These are phyloP conservation scores for Heliocidaris tuberculata DNA, from an alignment of 35 echinoderm and acorn worm genomes.

Conservation along the genomic window DNA sequence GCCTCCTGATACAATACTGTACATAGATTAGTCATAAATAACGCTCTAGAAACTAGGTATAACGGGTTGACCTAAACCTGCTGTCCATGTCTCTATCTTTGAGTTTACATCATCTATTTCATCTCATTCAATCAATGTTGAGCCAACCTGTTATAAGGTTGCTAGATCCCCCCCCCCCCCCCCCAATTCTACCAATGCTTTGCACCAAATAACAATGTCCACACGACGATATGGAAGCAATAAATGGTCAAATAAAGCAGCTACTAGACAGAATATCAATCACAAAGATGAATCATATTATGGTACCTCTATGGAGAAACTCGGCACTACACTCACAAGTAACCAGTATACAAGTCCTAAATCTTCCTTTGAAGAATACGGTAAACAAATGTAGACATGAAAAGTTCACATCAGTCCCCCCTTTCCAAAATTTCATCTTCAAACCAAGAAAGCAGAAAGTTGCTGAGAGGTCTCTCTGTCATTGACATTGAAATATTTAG, in stretches of 20 bases:
- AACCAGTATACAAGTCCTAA: background rate
- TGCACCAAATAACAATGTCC: background rate
- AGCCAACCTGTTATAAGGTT: background rate
- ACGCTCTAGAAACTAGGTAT: slow-evolving; percentile 4
- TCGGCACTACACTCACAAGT: background rate
- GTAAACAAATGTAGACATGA: background rate
- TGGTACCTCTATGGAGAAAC: background rate
- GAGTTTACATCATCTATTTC: background rate
- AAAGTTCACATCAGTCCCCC: background rate
- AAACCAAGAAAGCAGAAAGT: background rate
- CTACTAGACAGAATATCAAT: background rate
- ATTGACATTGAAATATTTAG: background rate
- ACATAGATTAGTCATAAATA: slow-evolving; percentile 43
- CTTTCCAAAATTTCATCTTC: background rate
- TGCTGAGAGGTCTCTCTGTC: background rate
- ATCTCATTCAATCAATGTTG: background rate
- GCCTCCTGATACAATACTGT: slow-evolving; percentile 28
- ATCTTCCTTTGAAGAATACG: background rate
- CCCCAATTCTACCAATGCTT: background rate
- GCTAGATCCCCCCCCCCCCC: background rate
- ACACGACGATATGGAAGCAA: background rate
- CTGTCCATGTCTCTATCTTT: background rate
- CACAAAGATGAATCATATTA: background rate
- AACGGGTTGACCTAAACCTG: background rate
- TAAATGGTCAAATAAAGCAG: background rate